phyloP scores from a whole-genome alignment of 2,797 vertebrate genomes.

The Remorina albescens region DNA sequence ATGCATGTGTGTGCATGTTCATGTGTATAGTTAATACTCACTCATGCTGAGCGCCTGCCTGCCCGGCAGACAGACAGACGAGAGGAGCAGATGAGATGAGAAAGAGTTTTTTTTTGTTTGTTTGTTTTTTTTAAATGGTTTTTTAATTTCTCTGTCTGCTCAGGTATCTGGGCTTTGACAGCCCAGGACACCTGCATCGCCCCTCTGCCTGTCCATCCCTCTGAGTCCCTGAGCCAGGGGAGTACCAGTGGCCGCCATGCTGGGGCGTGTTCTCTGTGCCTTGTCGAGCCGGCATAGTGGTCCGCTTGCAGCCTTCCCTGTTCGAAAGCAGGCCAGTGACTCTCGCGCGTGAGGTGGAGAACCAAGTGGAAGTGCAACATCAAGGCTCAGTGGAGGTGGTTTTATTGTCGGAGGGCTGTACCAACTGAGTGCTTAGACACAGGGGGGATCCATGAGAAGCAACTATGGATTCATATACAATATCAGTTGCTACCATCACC shows the following conservation, averaged over 20 bases:
- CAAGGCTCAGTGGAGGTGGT: conserved; percentile 93
- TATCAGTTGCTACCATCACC: conserved; percentile 72
- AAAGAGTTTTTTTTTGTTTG: no score
- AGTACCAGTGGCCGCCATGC: conserved; percentile 71
- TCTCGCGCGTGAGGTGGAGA: conserved; percentile 53
- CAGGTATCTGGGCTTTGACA: conserved; percentile 62
- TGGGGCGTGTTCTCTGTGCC: conserved; percentile 77
- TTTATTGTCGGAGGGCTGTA: conserved; percentile 97
- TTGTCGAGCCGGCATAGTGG: conserved; percentile 69
- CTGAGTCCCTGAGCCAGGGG: conserved; percentile 38
- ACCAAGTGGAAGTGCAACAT: conserved; percentile 89
- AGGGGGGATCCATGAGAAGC: conserved; percentile 82
- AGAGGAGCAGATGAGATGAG: conserved; percentile 54
- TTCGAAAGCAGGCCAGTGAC: conserved; percentile 55
- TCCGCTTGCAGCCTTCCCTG: conserved; percentile 59
- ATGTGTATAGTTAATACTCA: conserved; percentile 80
- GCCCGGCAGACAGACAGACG: conserved; percentile 55
- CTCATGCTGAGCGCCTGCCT: conserved; percentile 71
- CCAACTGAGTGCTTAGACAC: conserved; percentile 88
- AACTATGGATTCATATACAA: conserved; percentile 84
- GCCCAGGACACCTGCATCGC: conserved; percentile 34
- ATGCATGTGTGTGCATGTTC: conserved; percentile 32
- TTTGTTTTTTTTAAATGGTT: no score
- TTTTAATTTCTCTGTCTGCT: conserved; percentile 61
- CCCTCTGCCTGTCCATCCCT: conserved; percentile 40